Conservation (phyloP, 2,888 invertebrate genomes). For the Achlya flavicornis region DNA sequence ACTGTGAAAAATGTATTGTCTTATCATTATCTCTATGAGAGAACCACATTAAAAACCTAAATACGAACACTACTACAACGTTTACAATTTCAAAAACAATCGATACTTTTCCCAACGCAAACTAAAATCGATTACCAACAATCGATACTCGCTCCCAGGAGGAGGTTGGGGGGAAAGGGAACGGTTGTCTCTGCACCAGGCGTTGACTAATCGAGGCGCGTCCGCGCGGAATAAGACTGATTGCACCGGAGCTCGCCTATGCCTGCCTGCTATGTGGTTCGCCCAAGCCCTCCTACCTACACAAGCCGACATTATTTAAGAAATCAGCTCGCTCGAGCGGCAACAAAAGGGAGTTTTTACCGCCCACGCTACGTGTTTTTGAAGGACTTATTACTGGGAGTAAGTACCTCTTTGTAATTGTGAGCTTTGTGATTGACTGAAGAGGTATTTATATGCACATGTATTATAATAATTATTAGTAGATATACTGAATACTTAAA, state of each 20-base stretch:
- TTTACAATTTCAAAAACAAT: slow-evolving; percentile 46
- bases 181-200: slow-evolving; percentile 80
- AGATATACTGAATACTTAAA: too few relatives aligned
- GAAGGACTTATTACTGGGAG: slow-evolving; percentile 59
- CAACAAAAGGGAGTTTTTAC: slow-evolving; percentile 78
- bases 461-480: background rate
- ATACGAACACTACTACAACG: slow-evolving; percentile 26
- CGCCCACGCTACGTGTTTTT: slow-evolving; percentile 70
- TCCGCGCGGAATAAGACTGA: slow-evolving; percentile 84
- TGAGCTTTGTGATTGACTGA: slow-evolving; percentile 14
- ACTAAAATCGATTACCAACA: slow-evolving; percentile 76
- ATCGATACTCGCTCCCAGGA: slow-evolving; percentile 71
- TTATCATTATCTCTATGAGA: too few relatives aligned
- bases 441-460: slow-evolving; percentile 9
- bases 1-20: too few relatives aligned
- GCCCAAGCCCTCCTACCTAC: slow-evolving; percentile 72
- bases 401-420: slow-evolving; percentile 27
- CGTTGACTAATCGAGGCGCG: slow-evolving; percentile 82
- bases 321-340: slow-evolving; percentile 80
- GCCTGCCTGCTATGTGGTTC: slow-evolving; percentile 76
- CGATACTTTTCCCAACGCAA: slow-evolving; percentile 64
- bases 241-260: slow-evolving; percentile 77
- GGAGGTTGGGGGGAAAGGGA: slow-evolving; percentile 64
- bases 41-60: too few relatives aligned
- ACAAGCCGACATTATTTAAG: slow-evolving; percentile 82